Evolutionary conservation across 37 sponge, comb jelly and placozoan genomes (phyloP), one percentile per base, ranked within the genome.

Genomic region (Mnemiopsis leidyi): DNA sequence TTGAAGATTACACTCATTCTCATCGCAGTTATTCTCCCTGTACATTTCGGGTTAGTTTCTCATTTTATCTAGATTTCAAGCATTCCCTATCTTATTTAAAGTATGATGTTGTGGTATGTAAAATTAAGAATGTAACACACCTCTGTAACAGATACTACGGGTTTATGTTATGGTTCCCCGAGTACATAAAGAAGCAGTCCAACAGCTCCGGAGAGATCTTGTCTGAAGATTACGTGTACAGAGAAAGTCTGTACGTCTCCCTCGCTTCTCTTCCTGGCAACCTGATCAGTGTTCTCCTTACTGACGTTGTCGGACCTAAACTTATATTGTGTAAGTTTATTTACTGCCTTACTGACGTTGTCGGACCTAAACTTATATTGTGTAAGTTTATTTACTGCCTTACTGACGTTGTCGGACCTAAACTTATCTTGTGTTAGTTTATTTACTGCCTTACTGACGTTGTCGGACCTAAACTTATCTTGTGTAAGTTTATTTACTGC

Each of bases 71-170:
- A n/a, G n/a, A n/a, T n/a, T n/a, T n/a, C n/a, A n/a, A n/a, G n/a
- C n/a, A n/a, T n/a, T n/a, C n/a, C n/a, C n/a, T n/a, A n/a, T n/a
- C n/a, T n/a, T n/a, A n/a, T n/a, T n/a, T n/a, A n/a, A n/a, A n/a
- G n/a, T n/a, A n/a, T n/a, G n/a, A n/a, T n/a, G n/a, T n/a, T n/a
- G n/a, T n/a, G n/a, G n/a, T n/a, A n/a, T n/a, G n/a, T n/a, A n/a
- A n/a, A n/a, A n/a, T n/a, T n/a, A n/a, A n/a, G n/a, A n/a, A n/a
- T n/a, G n/a, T n/a, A n/a, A n/a, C n/a, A n/a, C n/a, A n/a, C n/a
- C n/a, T n/a, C n/a, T n/a, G n/a, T n/a, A n/a, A 0, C 93, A 96
- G 97, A 25, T 98, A 97, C 82, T 97, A 98, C 82, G 98, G 98
- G 21, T 93, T 98, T 1, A 69, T 94, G 90, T 69, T 98, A 76